Percentiles rank a stretch among this genome's conserved stretches.
Conservation (phyloP, 2,113 vertebrate species). For the Corydoras sp. region DNA sequence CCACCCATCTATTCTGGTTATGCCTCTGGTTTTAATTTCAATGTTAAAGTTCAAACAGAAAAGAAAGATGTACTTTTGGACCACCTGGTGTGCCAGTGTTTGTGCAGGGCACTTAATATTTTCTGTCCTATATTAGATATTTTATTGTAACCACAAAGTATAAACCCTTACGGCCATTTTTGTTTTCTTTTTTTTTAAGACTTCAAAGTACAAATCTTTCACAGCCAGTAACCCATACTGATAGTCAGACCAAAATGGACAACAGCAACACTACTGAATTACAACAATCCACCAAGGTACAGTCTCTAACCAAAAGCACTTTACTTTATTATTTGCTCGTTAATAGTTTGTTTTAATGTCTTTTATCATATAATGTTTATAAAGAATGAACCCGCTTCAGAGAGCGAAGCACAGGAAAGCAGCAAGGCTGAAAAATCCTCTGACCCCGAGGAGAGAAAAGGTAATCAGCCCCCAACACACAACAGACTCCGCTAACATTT, state of each 20-base stretch:
- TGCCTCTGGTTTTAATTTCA: no score
- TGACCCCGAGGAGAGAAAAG: constrained; percentile 58
- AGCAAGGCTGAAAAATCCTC: constrained; percentile 71
- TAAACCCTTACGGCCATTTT: no score
- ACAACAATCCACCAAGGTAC: constrained; percentile 45
- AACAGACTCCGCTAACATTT: constrained; percentile 48
- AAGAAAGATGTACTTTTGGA: no score
- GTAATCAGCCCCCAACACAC: constrained; percentile 49
- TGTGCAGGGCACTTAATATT: no score
- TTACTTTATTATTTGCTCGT: background rate
- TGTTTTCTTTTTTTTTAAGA: constrained; percentile 42
- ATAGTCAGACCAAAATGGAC: constrained; percentile 47
- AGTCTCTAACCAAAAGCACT: background rate
- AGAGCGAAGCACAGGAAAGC: constrained; percentile 76
- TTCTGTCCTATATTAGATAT: no score
- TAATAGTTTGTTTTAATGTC: background rate
- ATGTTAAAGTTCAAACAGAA: no score
- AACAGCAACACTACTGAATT: constrained; percentile 36
- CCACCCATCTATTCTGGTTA: no score
- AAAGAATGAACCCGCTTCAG: constrained; percentile 55
- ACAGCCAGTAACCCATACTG: constrained; percentile 36
- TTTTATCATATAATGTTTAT: background rate
- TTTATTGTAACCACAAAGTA: no score
- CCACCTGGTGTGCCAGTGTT: no score
- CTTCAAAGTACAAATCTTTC: constrained; percentile 68